These are phyloP conservation scores for Gopherus flavomarginatus DNA, from an alignment of 2,113 vertebrate genomes.

Conservation along the genomic window DNA sequence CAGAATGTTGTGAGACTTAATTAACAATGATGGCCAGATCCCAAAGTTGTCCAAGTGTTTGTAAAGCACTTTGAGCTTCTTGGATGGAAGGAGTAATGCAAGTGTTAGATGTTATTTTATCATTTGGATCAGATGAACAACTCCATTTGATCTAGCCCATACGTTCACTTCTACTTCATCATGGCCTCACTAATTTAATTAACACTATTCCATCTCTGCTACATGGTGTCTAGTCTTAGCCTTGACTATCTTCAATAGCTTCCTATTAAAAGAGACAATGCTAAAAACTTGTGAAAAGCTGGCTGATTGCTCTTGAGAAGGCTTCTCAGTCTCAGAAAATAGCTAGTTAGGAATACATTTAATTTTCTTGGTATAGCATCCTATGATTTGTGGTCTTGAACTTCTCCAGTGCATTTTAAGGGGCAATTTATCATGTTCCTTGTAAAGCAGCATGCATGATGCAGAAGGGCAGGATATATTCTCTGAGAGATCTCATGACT, in stretches of 20 bases:
- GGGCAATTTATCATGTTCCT: conserved; percentile 12
- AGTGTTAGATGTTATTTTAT: not conserved
- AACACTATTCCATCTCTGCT: not conserved
- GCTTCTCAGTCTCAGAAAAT: conserved; percentile 48
- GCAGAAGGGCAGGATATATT: not conserved
- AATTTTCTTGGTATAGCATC: conserved; percentile 55
- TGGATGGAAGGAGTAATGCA: not conserved
- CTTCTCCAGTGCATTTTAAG: conserved; percentile 27
- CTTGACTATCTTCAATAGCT: not conserved
- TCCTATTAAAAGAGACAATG: not conserved
- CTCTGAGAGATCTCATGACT: not conserved
- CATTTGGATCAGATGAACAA: not conserved
- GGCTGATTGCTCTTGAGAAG: conserved; percentile 30
- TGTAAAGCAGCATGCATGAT: not conserved
- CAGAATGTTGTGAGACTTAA: not conserved
- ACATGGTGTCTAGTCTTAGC: not conserved
- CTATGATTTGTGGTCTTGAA: conserved; percentile 52
- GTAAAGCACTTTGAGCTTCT: not conserved
- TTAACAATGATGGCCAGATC: not conserved
- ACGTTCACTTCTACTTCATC: not conserved
- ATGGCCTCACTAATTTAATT: not conserved
- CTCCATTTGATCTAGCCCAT: not conserved
- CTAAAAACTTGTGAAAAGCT: conserved; percentile 3
- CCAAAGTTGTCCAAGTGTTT: not conserved
- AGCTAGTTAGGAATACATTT: conserved; percentile 52